A percentile compares a stretch with the other conserved stretches of the same genome.
Conservation (phyloP, 2,888 invertebrate species). For the Malachius bipustulatus region DNA sequence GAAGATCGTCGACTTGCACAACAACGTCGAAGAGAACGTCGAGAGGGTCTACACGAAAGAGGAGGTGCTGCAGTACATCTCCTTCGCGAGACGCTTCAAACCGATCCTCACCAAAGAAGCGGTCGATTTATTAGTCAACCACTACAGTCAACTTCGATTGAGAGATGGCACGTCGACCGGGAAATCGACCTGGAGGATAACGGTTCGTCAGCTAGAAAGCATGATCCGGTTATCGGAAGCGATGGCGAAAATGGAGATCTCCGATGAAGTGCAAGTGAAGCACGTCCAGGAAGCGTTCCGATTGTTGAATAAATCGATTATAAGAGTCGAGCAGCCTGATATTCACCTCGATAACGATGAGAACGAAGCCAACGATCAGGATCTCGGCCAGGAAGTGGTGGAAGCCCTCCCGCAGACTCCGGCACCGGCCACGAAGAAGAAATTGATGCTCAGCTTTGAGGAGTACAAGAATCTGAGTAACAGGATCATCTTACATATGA, state of each 20-base stretch:
- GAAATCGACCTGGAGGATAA: constrained; percentile 86
- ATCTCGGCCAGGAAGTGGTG: constrained; percentile 38
- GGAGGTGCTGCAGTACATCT: constrained; percentile 89
- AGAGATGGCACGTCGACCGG: constrained; percentile 55
- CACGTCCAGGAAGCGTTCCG: constrained; percentile 85
- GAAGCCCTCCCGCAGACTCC: constrained; percentile 20
- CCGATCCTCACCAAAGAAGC: constrained; percentile 77
- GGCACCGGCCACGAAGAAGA: constrained; percentile 46
- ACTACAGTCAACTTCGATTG: constrained; percentile 78
- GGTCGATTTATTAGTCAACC: constrained; percentile 62
- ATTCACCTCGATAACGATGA: constrained; percentile 69
- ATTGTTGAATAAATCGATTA: constrained; percentile 89
- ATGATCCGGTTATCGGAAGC: constrained; percentile 94
- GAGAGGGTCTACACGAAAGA: constrained; percentile 76
- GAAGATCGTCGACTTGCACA: constrained; percentile 90
- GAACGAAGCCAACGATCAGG: constrained; percentile 33
- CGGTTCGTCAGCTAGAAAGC: constrained; percentile 90
- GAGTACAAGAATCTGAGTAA: constrained; percentile 89
- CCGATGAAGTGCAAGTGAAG: constrained; percentile 70
- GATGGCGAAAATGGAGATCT: constrained; percentile 92
- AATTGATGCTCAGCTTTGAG: constrained; percentile 75
- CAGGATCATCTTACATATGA: constrained; percentile 81
- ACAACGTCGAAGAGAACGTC: constrained; percentile 66
- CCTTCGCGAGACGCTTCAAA: constrained; percentile 91
- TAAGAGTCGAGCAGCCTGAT: constrained; percentile 95